Evolutionary conservation across 2,888 invertebrate genomes (phyloP), one percentile per base, ranked within the genome.

Genomic region (Drosophila macrospina): DNA sequence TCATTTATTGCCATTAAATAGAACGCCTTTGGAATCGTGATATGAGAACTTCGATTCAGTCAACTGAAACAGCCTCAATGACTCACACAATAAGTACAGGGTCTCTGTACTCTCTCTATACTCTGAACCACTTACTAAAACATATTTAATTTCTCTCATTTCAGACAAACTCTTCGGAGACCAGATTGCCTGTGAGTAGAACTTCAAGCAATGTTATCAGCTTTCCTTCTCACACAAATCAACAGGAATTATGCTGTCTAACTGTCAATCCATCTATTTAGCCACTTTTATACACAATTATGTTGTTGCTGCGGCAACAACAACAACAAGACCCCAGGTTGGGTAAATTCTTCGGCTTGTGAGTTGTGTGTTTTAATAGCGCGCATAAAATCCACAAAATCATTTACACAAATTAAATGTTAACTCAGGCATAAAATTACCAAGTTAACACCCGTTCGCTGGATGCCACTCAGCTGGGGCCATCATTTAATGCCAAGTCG

Each of bases 371-470:
- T 80, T 86, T 85, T 85, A 85, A 85, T 85, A 69, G 69, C 74
- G 73, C 66, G 71, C 85, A 88, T 87, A 88, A 87, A 89, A 81
- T 88, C 77, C 68, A 78, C 76, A 78, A 89, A 89, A 88, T 86
- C 87, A 86, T 86, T 86, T 83, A 74, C 76, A 84, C 76, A 87
- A 89, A 87, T 87, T 78, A 81, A 90, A 86, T 83, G 89, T 83
- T 81, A 83, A 77, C 81, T 89, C 84, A 78, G 82, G 90, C 89
- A 86, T 89, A 83, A 89, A 90, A 90, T 89, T 88, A 90, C 87
- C 89, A 89, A 87, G 81, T 89, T 89, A 87, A 88, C 90, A 90
- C 90, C 84, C 86, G 80, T 80, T 68, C 69, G 63, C 52, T 64
- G 42, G 44, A 45, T 51, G 52, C 54, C 56, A 5, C 34, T 57